Percentiles rank a stretch among this genome's conserved stretches.
These are phyloP conservation scores for Lasioglossum lativentre DNA, from an alignment of 2,888 invertebrate species.

Conservation along the genomic window DNA sequence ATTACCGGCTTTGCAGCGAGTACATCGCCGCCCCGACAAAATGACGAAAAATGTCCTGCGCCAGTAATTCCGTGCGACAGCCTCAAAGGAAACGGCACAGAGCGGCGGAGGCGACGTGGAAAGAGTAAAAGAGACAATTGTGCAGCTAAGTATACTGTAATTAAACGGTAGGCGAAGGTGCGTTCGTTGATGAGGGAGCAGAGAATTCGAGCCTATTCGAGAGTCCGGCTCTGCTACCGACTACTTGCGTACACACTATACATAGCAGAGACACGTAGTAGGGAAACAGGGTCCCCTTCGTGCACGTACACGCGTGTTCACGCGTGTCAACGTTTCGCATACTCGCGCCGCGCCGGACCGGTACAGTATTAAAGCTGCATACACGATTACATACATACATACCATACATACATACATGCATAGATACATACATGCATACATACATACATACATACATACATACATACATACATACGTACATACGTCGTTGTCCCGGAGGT, in stretches of 20 bases:
- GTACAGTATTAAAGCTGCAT: conserved; percentile 73
- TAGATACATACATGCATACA: conserved; percentile 9
- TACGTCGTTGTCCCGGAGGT: conserved; percentile 56
- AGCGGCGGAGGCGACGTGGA: conserved; percentile 40
- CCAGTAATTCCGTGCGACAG: conserved; percentile 29
- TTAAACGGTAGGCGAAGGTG: conserved; percentile 80
- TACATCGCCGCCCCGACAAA: conserved; percentile 36
- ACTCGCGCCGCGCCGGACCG: conserved; percentile 68
- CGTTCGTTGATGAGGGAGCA: conserved; percentile 79
- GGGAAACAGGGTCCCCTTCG: neutral
- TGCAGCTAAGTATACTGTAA: conserved; percentile 76
- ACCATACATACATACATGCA: neutral
- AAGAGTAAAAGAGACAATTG: conserved; percentile 61
- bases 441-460: conserved; percentile 24
- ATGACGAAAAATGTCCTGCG: conserved; percentile 28
- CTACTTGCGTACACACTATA: conserved; percentile 19
- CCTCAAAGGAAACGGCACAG: conserved; percentile 33
- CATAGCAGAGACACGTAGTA: neutral
- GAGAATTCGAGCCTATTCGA: conserved; percentile 77
- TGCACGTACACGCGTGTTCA: conserved; percentile 42
- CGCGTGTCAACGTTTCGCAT: conserved; percentile 50
- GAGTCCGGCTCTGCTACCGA: conserved; percentile 23
- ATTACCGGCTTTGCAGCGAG: conserved; percentile 49
- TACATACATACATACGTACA: neutral
- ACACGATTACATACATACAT: no score